Evolutionary conservation across 2,888 invertebrate species (phyloP).

Genomic region (Spialia ferax): DNA sequence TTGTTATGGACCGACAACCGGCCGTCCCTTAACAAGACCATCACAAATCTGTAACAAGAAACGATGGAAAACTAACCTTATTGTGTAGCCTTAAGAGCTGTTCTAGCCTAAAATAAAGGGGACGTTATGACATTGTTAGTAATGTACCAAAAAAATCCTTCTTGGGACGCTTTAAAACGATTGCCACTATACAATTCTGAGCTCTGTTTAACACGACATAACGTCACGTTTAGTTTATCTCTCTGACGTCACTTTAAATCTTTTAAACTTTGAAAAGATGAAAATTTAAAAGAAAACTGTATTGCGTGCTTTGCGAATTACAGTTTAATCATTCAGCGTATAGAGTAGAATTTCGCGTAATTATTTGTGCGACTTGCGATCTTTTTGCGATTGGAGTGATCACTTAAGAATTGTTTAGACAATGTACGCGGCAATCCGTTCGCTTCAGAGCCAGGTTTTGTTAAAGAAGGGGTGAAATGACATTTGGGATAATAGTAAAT

Average conservation of each 20-base stretch:
- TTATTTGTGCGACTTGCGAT: slow-evolving; percentile 48
- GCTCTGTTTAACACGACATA: slow-evolving; percentile 49
- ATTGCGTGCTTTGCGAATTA: slow-evolving; percentile 42
- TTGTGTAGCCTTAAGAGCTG: slow-evolving; percentile 35
- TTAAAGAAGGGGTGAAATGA: slow-evolving; percentile 81
- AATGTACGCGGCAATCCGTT: slow-evolving; percentile 79
- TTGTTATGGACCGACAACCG: slow-evolving; percentile 85
- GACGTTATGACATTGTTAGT: slow-evolving; percentile 50
- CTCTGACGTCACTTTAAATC: slow-evolving; percentile 55
- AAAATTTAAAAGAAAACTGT: slow-evolving; percentile 60
- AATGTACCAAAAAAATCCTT: slow-evolving; percentile 55
- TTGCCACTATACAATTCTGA: slow-evolving; percentile 50
- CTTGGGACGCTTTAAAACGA: slow-evolving; percentile 71
- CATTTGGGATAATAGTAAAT: slow-evolving; percentile 76
- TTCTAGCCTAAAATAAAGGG: slow-evolving; percentile 41
- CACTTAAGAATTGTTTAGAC: slow-evolving; percentile 81
- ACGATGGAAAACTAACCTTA: slow-evolving; percentile 50
- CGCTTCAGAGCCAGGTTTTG: slow-evolving; percentile 79
- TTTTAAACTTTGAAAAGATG: slow-evolving; percentile 58
- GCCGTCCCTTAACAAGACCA: slow-evolving; percentile 58
- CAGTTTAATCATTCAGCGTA: background rate
- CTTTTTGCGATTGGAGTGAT: slow-evolving; percentile 59
- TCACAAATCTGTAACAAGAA: slow-evolving; percentile 36
- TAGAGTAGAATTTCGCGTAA: slow-evolving; percentile 48
- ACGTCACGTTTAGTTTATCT: slow-evolving; percentile 52